Base-by-base conservation (phyloP, 2,888 invertebrate genomes). In the Aphidius colemani region DNA sequence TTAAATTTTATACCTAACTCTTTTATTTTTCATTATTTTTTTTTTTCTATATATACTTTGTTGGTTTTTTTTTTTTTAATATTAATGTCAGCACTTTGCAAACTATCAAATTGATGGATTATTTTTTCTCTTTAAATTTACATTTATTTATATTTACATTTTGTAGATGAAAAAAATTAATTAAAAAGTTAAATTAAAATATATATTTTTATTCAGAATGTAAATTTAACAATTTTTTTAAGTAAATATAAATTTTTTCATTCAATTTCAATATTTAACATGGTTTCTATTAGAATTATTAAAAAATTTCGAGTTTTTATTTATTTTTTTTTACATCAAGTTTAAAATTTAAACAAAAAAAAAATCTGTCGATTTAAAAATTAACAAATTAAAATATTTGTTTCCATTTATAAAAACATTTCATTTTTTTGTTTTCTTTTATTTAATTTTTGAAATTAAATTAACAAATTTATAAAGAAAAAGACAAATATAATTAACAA, bases 301-400 rank as follows among this genome's bases (percentile, higher is more conserved):
- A 18, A 18, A 18, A 18, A 18, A 18, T 18, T 2, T 18, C 2
- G 13, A 18, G 13, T 18, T 50, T 7, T 40, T 39, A 40, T 41
- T 39, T 50, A n/a, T n/a, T 48, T 59, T 59, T 49, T 8, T n/a
- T 11, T 59, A 4, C 8, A 49, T 18, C n/a, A 30, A 53, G 7
- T 44, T 45, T 57, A 46, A 57, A 13, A 13, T 13, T 13, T 13
- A 13, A 13, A 13, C 1, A 13, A 13, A 13, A 13, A 13, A 13
- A 13, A 13, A 13, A n/a, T n/a, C n/a, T n/a, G n/a, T n/a, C n/a
- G n/a, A n/a, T n/a, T n/a, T n/a, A n/a, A n/a, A 13, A 13, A 13
- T 13, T 13, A 2, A 13, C 13, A 13, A 13, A 13, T 1, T 13
- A 13, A 13, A 2, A 13, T 13, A 13, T 13, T 13, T 13, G 1